Conservation (phyloP, 2,888 invertebrate genomes). For the Aspidapion aeneum region DNA sequence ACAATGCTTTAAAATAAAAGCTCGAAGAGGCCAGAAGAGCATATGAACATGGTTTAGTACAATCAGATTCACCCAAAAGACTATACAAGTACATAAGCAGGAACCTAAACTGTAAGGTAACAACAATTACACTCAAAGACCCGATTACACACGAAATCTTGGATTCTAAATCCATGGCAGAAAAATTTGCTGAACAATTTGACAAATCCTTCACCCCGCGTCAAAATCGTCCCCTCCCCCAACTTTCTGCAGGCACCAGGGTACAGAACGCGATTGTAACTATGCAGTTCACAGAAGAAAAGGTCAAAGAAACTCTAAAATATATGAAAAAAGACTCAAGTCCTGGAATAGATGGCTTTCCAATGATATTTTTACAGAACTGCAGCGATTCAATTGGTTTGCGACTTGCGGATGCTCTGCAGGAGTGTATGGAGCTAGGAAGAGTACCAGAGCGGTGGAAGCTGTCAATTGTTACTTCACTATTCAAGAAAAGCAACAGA, state of each 20-base stretch:
- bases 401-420: not conserved
- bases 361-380: constrained; percentile 1
- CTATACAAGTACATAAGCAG: constrained; percentile 2
- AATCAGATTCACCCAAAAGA: constrained; percentile 4
- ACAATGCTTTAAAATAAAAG: not conserved
- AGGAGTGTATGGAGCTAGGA: not conserved
- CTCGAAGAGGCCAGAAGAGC: not conserved
- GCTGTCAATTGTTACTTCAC: not conserved
- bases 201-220: not conserved
- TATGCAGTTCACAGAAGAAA: constrained; percentile 1
- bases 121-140: not conserved
- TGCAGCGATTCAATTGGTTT: no score
- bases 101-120: constrained; percentile 3
- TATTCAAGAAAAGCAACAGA: not conserved
- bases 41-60: no score
- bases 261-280: not conserved
- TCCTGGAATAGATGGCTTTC: no score
- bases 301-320: no score
- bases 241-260: not conserved
- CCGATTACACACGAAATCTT: no score
- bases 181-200: constrained; percentile 3
- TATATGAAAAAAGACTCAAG: no score
- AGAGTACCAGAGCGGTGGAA: constrained; percentile 2
- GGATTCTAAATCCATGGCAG: no score
- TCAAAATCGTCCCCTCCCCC: not conserved